Evolutionary conservation across 92 coral and sea anemone species (phyloP), one percentile per base, ranked within the genome.

Genomic region (Epizoanthus scotinus): DNA sequence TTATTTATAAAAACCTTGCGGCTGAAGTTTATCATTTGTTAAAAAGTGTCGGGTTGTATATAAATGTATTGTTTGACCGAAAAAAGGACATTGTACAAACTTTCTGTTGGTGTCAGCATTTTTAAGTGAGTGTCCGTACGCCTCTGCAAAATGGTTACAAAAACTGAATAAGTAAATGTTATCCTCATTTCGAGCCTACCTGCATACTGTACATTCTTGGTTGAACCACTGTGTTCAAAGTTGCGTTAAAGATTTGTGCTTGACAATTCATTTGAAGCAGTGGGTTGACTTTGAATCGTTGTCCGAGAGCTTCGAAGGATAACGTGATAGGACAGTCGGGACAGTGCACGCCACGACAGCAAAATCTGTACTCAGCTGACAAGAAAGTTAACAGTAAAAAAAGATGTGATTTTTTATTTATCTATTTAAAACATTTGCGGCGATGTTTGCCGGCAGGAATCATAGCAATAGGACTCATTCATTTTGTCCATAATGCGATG

Each of bases 281-380:
- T 10, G 65, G 68, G 64, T 92, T 86, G 14, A 92, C 91, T 52
- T 84, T 53, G 65, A 90, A 65, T 8, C 55, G 28, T n/a, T 61
- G 67, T 47, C 70, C 84, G 13, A 81, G 85, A 19, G 88, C 62
- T 47, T 64, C 62, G 7, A 92, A 78, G 60, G 66, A 59, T 12
- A 92, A 73, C 42, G 67, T 64, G 78, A 79, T 67, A 0, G 89
- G 85, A 60, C 94, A 89, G 17, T 31, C 74, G 3, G 94, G 92
- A 40, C 90, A 91, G 67, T 88, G 78, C 18, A 79, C 82, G 13
- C 94, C 94, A 18, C 84, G 92, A 42, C 89, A 91, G 44, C 94
- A 91, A 71, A 85, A 84, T 66, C 70, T 90, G 84, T 90, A 86
- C 2, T 63, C 60, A 5, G 81, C 93, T 87, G 73, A 63, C 52